Percentiles rank a stretch among this genome's conserved stretches.
Evolutionary conservation across 2,797 vertebrate species (phyloP).

Genomic region (Mormyrus hasselquistii): DNA sequence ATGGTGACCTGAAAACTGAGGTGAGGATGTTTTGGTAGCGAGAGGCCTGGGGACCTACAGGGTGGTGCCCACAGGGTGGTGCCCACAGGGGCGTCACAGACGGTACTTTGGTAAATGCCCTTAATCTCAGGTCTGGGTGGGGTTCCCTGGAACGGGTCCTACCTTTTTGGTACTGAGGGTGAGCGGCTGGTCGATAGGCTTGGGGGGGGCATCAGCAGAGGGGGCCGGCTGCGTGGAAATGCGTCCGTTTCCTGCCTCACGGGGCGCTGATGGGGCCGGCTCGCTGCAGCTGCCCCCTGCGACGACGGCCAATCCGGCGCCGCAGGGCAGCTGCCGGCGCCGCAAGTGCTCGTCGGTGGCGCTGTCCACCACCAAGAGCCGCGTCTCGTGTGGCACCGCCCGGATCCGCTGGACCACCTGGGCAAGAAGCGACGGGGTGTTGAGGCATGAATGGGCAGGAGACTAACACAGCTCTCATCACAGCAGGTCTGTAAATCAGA

Average conservation of each 20-base stretch:
- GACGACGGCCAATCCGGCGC: constrained; percentile 67
- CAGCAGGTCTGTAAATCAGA: background rate
- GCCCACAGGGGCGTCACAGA: background rate
- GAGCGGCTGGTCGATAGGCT: constrained; percentile 47
- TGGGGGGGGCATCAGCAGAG: constrained; percentile 31
- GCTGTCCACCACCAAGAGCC: constrained; percentile 81
- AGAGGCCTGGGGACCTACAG: background rate
- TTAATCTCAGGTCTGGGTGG: background rate
- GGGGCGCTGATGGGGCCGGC: constrained; percentile 43
- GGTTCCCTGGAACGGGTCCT: constrained; percentile 5
- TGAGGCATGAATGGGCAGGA: background rate
- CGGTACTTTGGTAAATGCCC: background rate
- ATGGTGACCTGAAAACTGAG: background rate
- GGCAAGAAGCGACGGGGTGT: rapidly evolving
- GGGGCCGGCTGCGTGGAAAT: constrained; percentile 52
- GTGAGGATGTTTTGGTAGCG: background rate
- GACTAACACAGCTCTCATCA: background rate
- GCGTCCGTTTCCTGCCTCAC: constrained; percentile 46
- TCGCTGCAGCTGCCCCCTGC: constrained; percentile 9
- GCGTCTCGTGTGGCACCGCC: constrained; percentile 72
- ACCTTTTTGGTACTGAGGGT: constrained; percentile 57
- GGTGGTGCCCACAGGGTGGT: background rate
- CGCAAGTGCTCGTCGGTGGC: constrained; percentile 77
- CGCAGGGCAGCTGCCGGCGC: constrained; percentile 68
- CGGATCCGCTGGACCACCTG: constrained; percentile 88